These are phyloP conservation scores for Nesoenas mayeri DNA, from an alignment of 2,113 vertebrate genomes.

Conservation along the genomic window DNA sequence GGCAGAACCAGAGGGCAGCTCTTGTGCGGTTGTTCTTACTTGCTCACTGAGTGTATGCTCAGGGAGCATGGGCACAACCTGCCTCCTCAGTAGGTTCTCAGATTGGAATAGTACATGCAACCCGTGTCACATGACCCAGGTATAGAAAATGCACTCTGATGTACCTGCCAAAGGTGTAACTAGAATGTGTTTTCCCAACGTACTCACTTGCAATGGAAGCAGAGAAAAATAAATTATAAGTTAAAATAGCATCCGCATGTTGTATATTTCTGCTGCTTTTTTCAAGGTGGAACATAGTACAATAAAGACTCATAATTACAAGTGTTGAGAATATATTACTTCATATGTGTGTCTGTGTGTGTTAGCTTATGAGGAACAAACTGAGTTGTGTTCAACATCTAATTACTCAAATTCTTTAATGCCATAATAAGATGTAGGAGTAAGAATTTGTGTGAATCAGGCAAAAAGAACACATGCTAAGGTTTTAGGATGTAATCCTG, in stretches of 20 bases:
- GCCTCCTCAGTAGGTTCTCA: background rate
- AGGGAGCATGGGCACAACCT: background rate
- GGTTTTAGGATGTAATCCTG: background rate
- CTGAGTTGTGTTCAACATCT: background rate
- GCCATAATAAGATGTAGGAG: background rate
- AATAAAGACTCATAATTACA: background rate
- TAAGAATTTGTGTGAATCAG: background rate
- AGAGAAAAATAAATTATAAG: background rate
- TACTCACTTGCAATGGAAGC: background rate
- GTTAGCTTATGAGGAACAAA: background rate
- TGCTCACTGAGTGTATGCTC: background rate
- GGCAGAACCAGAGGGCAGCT: background rate
- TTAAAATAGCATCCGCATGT: background rate
- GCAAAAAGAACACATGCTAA: background rate
- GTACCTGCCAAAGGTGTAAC: background rate
- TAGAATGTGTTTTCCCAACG: background rate
- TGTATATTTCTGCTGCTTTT: background rate
- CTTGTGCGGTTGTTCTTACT: background rate
- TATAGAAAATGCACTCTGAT: background rate
- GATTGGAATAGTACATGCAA: background rate
- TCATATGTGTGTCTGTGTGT: background rate
- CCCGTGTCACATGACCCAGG: background rate
- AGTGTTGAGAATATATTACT: background rate
- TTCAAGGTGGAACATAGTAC: background rate
- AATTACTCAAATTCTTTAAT: background rate